Percentiles rank a stretch among this genome's conserved stretches.
Conservation (phyloP, 2,797 vertebrate species). For the Microcaecilia unicolor region DNA sequence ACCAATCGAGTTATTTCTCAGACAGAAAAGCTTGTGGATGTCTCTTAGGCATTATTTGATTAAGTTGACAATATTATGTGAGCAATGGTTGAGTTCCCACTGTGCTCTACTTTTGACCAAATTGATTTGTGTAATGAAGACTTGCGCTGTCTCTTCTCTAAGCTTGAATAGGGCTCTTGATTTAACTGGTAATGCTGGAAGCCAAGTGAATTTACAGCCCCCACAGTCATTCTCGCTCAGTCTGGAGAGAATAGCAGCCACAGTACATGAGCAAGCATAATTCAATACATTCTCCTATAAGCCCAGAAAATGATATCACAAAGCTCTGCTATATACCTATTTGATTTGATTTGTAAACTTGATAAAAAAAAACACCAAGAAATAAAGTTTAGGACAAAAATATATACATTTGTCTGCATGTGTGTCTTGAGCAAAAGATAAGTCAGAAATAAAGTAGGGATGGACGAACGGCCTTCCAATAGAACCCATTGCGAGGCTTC, state of each 20-base stretch:
- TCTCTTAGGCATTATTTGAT: slow-evolving; percentile 65
- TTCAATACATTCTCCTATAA: slow-evolving; percentile 63
- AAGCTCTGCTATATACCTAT: slow-evolving; percentile 65
- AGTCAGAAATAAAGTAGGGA: too few relatives aligned
- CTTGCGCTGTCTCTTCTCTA: slow-evolving; percentile 54
- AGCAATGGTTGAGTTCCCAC: slow-evolving; percentile 58
- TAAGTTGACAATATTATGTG: slow-evolving; percentile 65
- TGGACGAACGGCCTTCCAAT: too few relatives aligned
- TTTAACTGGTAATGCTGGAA: slow-evolving; percentile 53
- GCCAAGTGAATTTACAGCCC: slow-evolving; percentile 57
- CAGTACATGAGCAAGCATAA: slow-evolving; percentile 49
- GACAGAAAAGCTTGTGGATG: slow-evolving; percentile 43
- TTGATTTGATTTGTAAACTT: slow-evolving; percentile 74
- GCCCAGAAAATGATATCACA: slow-evolving; percentile 58
- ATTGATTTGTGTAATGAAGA: slow-evolving; percentile 72
- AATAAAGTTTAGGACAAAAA: slow-evolving; percentile 54
- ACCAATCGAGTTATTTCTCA: slow-evolving; percentile 52
- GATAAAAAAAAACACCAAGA: slow-evolving; percentile 68
- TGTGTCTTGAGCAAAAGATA: too few relatives aligned
- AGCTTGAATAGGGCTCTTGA: slow-evolving; percentile 58
- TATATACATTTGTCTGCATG: slow-evolving; percentile 31
- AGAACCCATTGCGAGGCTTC: too few relatives aligned
- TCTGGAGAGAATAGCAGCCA: slow-evolving; percentile 47
- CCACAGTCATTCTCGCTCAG: slow-evolving; percentile 50
- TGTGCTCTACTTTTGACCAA: slow-evolving; percentile 63